Conservation (phyloP, 2,888 invertebrate species). For the Orchesellides sinensis region DNA sequence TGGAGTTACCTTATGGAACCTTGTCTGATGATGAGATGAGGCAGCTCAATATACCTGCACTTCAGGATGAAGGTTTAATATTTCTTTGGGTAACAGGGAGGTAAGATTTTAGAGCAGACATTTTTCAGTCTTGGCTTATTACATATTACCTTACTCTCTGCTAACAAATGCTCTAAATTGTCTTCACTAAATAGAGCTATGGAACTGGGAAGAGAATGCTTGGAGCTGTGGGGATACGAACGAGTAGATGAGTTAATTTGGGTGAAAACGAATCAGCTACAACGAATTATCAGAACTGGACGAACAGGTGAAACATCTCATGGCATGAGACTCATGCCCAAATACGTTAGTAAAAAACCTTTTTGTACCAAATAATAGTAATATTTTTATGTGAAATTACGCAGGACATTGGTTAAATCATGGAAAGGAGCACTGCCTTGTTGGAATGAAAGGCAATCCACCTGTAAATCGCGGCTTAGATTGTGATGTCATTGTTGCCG, state of each 20-base stretch:
- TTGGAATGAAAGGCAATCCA: constrained; percentile 97
- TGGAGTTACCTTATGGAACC: constrained; percentile 99
- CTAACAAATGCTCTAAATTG: not conserved
- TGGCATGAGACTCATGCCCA: too few relatives aligned
- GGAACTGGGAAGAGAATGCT: constrained; percentile 97
- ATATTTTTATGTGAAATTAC: too few relatives aligned
- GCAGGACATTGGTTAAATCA: constrained; percentile 97
- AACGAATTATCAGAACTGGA: constrained; percentile 97
- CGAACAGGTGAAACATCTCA: constrained; percentile 88
- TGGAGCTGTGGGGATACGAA: constrained; percentile 97
- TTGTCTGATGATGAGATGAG: constrained; percentile 99
- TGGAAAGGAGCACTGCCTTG: constrained; percentile 98
- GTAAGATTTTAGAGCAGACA: constrained; percentile 76
- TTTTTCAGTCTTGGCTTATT: not conserved
- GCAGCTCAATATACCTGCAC: constrained; percentile 92
- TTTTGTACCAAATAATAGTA: too few relatives aligned
- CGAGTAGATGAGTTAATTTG: constrained; percentile 98
- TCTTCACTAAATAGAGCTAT: constrained; percentile 93
- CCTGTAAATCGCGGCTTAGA: constrained; percentile 94
- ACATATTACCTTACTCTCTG: not conserved
- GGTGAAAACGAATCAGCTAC: constrained; percentile 99
- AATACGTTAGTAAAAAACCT: too few relatives aligned
- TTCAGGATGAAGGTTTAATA: constrained; percentile 97
- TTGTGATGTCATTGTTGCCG: constrained; percentile 98
- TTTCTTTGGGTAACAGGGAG: constrained; percentile 99